Evolutionary conservation across 2,113 vertebrate genomes (phyloP), one percentile per base, ranked within the genome.

Genomic region (Cromileptes altivelis): DNA sequence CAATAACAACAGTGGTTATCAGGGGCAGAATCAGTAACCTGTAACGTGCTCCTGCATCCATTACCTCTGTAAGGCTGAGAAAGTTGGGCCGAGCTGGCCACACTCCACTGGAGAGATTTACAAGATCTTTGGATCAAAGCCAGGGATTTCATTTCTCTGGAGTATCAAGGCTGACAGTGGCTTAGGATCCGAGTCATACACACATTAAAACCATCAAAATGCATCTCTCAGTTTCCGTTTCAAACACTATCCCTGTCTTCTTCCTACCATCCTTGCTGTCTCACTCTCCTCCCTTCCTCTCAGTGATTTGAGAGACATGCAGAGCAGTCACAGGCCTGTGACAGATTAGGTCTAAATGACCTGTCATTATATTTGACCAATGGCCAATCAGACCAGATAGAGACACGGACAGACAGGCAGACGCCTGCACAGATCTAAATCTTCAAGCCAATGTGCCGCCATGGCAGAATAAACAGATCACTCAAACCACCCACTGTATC

Each of bases 101-200:
- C 33, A 80, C 90, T 92, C 94, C 91, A 91, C 91, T 95, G 91
- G 85, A 93, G 92, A 93, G 95, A 96, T 96, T 97, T 95, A 96
- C 95, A 93, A 88, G 74, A 50, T 92, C 90, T 79, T 90, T 94
- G 90, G 96, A 97, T 97, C 97, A 97, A 76, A 90, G 91, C 89
- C 92, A 93, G 91, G 94, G 94, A 97, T 96, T 96, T 97, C 89
- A 94, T 95, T 96, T 95, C 94, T 95, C 95, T 96, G 92, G 91
- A 96, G 96, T 97, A 96, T 96, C 96, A 96, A 93, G 95, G 92
- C 90, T 96, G 96, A 95, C 92, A 92, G 91, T 94, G 93, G 95
- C 94, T 97, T 96, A 97, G 93, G 91, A 93, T 95, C 91, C 27
- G 6, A 78, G 84, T 91, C 87, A 95, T 94, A 91, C 91, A 58